Evolutionary conservation across 2,888 invertebrate species (phyloP), one percentile per base, ranked within the genome.

Genomic region (Plebejus anna): DNA sequence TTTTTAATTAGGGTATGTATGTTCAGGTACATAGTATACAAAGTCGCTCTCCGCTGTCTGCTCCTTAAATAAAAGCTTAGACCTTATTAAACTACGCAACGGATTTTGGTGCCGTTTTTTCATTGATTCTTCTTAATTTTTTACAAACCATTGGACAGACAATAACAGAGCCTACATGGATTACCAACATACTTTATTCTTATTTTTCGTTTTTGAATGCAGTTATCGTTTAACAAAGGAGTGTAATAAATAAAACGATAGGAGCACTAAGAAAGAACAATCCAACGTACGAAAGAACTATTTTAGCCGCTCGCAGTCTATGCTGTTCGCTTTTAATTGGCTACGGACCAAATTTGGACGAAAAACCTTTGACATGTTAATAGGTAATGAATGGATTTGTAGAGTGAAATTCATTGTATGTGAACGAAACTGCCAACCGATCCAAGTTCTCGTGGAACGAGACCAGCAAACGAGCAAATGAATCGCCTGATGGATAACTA

Each of bases 401-500:
- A 36, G 13, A 66, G 36, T 11, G 32, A 28, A 66, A 66, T 66
- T 66, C 66, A 77, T 77, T 70, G 59, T 16, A 71, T 66, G 61
- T 76, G 77, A 55, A 76, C 77, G 70, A 78, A 70, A 81, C 28
- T 4, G 9, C 61, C 9, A 66, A 5, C 5, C 61, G 28, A 61
- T 11, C 16, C 32, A 66, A 36, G 7, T 61, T 61, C 28, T 61
- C 4, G 28, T 11, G 11, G 61, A 59, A 59, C n/a, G 9, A 59
- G 61, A 22, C 6, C 22, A 59, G 28, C 22, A 11, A 61, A 9
- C 1, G 61, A 61, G 7, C 59, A 6, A 22, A 22, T n/a, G 1
- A 22, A 59, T 59, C 6, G 59, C 59, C 59, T 59, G 22, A 59
- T 59, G 59, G 22, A 9, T n/a, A 9, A 2, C 22, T 22, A 22